Conservation (phyloP, 37 sponge, comb jelly and placozoan species). For the Beroe forskalii region DNA sequence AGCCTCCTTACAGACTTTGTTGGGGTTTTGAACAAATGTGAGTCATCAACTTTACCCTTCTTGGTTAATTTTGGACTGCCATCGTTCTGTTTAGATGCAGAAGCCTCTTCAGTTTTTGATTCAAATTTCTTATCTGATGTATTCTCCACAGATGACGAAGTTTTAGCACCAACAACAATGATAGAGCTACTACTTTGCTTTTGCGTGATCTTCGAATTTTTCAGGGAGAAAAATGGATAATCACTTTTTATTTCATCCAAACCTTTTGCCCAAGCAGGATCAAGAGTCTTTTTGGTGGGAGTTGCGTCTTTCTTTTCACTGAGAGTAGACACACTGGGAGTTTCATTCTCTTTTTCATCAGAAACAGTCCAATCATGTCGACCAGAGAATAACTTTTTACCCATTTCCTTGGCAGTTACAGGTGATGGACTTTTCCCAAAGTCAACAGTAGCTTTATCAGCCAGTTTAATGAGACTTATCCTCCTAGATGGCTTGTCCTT, state of each 20-base stretch:
- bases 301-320: background rate
- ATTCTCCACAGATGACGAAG: background rate
- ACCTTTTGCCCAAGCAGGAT: conserved; percentile 51
- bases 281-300: conserved; percentile 1
- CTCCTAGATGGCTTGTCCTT: background rate
- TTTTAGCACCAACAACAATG: background rate
- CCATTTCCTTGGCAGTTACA: conserved; percentile 27
- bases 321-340: no score
- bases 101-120: background rate
- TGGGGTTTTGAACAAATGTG: conserved; percentile 36
- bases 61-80: background rate
- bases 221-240: conserved; percentile 32
- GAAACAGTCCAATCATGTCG: conserved; percentile 4
- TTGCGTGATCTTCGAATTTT: background rate
- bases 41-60: conserved; percentile 26
- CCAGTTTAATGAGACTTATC: conserved; percentile 33
- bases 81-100: background rate
- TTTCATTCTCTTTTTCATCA: background rate
- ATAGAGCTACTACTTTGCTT: background rate
- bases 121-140: background rate
- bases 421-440: conserved; percentile 56
- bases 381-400: conserved; percentile 39
- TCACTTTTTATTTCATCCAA: conserved; percentile 11
- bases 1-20: conserved; percentile 13
- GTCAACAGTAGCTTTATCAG: background rate